Base-by-base conservation (phyloP, 2,888 invertebrate genomes). In the Eupsilia transversa region DNA sequence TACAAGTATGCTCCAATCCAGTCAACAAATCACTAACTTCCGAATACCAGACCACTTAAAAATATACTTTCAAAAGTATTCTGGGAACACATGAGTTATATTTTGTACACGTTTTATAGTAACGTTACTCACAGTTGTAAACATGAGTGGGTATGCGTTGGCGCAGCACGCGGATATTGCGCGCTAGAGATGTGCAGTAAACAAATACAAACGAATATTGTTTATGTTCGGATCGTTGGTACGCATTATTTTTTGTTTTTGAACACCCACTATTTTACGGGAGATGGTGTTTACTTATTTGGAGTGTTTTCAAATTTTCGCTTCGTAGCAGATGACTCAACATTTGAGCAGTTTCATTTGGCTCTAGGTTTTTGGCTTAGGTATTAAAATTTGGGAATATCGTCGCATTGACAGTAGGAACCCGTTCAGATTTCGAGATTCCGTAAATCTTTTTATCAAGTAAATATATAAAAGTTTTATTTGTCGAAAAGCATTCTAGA, bases 11-110 rank as follows among this genome's bases (percentile, higher is more conserved):
- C n/a, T n/a, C n/a, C n/a, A n/a, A 41, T 64, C n/a, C 65, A 14
- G 63, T 72, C 79, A 82, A 79, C 79, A 82, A 35, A 69, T 35
- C 56, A 43, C 33, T 10, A 5, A 64, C 80, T 76, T 86, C 85
- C 85, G 85, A 83, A 81, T 83, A 59, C 65, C 76, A 64, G 70
- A 54, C 35, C 68, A 76, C 64, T 81, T 80, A 68, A 74, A 80
- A 77, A 79, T 76, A 76, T 57, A 71, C 41, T 54, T 65, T 69
- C 9, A 59, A 82, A 79, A 30, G n/a, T 56, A 74, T 82, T 79
- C 72, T 67, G 3, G 10, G 66, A 74, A 65, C n/a, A 41, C 52
- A 27, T 57, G 38, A 59, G n/a, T 67, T 66, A 77, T 66, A 77
- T 65, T 59, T 54, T 35, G 59, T 72, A 57, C 60, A 60, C 66